Percentiles rank a stretch among this genome's conserved stretches.
These are phyloP conservation scores for Acronicta aceris DNA, from an alignment of 2,888 invertebrate species.

Conservation along the genomic window DNA sequence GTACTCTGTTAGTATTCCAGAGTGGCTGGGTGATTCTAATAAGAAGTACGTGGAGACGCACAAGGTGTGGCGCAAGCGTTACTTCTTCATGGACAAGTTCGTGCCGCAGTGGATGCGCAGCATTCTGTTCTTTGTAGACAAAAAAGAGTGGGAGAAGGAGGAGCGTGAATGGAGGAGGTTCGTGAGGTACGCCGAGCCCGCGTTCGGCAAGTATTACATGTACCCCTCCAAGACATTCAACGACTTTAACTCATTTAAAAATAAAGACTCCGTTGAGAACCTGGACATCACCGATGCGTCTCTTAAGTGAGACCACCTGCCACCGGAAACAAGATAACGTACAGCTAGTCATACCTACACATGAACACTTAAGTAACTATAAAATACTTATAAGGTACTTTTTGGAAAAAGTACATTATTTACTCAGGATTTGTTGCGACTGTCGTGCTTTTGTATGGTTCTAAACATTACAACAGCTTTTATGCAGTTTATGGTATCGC, in stretches of 20 bases:
- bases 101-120: constrained; percentile 48
- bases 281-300: constrained; percentile 16
- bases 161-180: constrained; percentile 38
- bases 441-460: no score
- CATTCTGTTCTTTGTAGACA: constrained; percentile 41
- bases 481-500: no score
- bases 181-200: constrained; percentile 37
- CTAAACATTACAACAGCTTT: no score
- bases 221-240: constrained; percentile 43
- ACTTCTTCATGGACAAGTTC: constrained; percentile 39
- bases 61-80: constrained; percentile 50
- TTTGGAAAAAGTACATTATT: no score
- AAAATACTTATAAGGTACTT: no score
- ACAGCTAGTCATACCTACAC: no score
- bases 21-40: constrained; percentile 27
- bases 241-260: constrained; percentile 19
- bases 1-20: constrained; percentile 22
- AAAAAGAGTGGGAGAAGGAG: constrained; percentile 47
- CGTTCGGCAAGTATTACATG: constrained; percentile 44
- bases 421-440: no score
- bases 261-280: not conserved
- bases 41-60: constrained; percentile 33
- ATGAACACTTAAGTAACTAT: no score
- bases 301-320: not conserved
- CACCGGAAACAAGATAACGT: no score